Evolutionary conservation across 2,797 vertebrate genomes (phyloP), one percentile per base, ranked within the genome.

Genomic region (Rhinoraja longicauda): DNA sequence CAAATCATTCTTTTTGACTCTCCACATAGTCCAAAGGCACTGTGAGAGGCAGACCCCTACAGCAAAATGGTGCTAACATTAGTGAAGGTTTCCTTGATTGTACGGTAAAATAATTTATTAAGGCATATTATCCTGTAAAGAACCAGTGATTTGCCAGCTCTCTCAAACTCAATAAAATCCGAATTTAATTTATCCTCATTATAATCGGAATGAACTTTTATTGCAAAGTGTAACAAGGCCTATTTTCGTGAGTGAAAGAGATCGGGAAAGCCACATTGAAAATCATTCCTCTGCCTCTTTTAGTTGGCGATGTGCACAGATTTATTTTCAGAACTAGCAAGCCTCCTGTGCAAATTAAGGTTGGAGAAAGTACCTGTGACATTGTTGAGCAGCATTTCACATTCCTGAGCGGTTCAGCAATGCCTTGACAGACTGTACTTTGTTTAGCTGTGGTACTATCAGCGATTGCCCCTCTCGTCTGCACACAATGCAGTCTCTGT

Each of bases 401-500:
- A 92, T 92, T 92, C 39, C 72, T 92, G 67, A n/a, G 45, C 13
- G 13, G 90, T 53, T 75, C 90, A 92, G 90, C 70, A 92, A 75
- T 92, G 39, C 72, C 90, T 92, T 92, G 90, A 92, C 90, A 92
- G 67, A 92, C 70, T 5, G 4, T 75, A 75, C 70, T 75, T 75
- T 92, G 90, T 92, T 92, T 92, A 8, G 45, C 72, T 92, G 70
- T 13, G 15, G 70, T 92, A 70, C 70, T 92, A 92, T 92, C 67
- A 92, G 90, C 45, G 88, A 72, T 15, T 91, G 67, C 32, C 36
- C 45, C 88, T 91, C 88, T 62, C 19, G 36, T 73, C 67, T 53
- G 70, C 53, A 39, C 72, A 92, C 90, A 92, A 92, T 92, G 72
- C 70, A 75, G 90, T 26, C 36, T 92, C 90, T 92, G 70, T 92